A percentile compares a stretch with the other conserved stretches of the same genome.
These are phyloP conservation scores for Pelodytes ibericus DNA, from an alignment of 2,797 vertebrate genomes.

Conservation along the genomic window DNA sequence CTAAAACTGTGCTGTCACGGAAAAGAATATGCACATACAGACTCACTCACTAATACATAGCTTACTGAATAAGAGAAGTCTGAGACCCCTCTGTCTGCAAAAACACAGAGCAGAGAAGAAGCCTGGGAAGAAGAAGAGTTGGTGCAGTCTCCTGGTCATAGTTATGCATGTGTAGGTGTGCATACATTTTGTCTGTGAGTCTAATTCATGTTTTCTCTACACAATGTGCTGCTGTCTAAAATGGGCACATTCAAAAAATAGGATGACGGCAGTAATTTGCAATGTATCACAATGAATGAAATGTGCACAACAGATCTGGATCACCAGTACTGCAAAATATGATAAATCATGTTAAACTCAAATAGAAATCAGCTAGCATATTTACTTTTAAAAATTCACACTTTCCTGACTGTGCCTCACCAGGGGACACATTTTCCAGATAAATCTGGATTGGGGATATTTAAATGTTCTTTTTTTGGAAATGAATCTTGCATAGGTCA, in stretches of 20 bases:
- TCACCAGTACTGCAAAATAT: neutral
- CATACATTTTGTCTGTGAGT: neutral
- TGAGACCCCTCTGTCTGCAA: too few relatives aligned
- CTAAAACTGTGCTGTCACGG: too few relatives aligned
- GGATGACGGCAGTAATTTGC: neutral
- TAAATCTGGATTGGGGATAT: slow-evolving; percentile 10
- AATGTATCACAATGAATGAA: neutral
- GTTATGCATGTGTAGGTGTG: neutral
- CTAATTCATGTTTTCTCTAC: neutral
- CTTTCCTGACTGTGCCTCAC: neutral
- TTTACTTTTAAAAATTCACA: neutral
- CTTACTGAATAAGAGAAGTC: too few relatives aligned
- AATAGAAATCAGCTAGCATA: neutral
- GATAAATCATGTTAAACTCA: neutral
- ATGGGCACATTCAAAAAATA: neutral
- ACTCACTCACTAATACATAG: too few relatives aligned
- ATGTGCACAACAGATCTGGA: neutral
- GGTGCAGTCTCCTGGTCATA: too few relatives aligned
- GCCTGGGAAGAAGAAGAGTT: too few relatives aligned
- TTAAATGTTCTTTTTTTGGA: neutral
- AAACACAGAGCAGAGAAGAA: too few relatives aligned
- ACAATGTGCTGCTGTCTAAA: neutral
- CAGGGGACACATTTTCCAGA: neutral
- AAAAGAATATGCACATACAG: too few relatives aligned
- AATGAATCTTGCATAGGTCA: neutral